Evolutionary conservation across 2,113 vertebrate species (phyloP).

Genomic region (Sebastes fasciatus): DNA sequence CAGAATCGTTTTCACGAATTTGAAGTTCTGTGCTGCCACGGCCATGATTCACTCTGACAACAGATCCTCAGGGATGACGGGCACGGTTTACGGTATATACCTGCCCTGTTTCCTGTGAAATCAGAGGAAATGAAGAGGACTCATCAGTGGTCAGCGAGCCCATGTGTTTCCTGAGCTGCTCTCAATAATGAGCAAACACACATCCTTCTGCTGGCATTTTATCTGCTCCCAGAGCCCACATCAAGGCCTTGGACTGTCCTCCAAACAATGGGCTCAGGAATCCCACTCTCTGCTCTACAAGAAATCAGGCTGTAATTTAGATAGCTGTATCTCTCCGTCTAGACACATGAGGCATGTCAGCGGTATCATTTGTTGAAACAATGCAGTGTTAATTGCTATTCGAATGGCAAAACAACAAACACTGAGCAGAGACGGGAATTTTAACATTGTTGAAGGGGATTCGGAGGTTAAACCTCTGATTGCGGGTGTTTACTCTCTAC

Average conservation of each 20-base stretch:
- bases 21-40: not conserved
- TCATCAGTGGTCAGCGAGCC: slow-evolving; percentile 52
- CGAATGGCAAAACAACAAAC: slow-evolving; percentile 55
- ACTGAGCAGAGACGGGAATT: slow-evolving; percentile 32
- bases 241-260: slow-evolving; percentile 71
- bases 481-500: slow-evolving; percentile 39
- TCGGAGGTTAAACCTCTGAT: slow-evolving; percentile 47
- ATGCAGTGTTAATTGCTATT: slow-evolving; percentile 60
- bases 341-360: slow-evolving; percentile 64
- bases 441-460: slow-evolving; percentile 48
- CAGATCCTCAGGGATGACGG: not conserved
- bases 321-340: slow-evolving; percentile 81
- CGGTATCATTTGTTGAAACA: slow-evolving; percentile 65
- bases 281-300: slow-evolving; percentile 65
- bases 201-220: slow-evolving; percentile 69
- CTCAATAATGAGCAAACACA: slow-evolving; percentile 71
- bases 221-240: slow-evolving; percentile 77
- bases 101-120: slow-evolving; percentile 55
- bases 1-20: not conserved
- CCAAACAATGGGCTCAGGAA: slow-evolving; percentile 77
- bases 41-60: not conserved
- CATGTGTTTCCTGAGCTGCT: slow-evolving; percentile 76
- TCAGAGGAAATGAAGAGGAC: slow-evolving; percentile 59
- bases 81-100: slow-evolving; percentile 38
- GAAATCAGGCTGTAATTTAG: slow-evolving; percentile 75